Conservation (phyloP, 2,113 vertebrate species). For the Antechinus flavipes region DNA sequence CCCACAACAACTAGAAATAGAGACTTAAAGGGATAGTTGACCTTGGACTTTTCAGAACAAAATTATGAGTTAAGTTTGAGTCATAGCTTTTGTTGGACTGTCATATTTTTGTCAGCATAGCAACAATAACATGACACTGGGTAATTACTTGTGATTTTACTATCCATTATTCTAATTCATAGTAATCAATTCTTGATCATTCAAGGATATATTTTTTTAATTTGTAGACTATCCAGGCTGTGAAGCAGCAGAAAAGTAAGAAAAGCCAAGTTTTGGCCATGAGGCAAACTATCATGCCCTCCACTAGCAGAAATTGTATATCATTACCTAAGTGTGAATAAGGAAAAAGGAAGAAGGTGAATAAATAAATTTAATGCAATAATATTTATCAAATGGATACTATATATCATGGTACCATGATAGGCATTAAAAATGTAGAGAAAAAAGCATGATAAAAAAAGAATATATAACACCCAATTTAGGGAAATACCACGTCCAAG, state of each 20-base stretch:
- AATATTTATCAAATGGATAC: neutral
- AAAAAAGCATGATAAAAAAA: neutral
- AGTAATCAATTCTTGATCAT: conserved; percentile 55
- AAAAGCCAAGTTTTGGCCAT: neutral
- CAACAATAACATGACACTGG: conserved; percentile 29
- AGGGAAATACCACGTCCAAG: neutral
- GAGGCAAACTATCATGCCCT: neutral
- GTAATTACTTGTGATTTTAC: conserved; percentile 56
- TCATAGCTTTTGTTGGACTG: conserved; percentile 67
- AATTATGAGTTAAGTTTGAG: conserved; percentile 40
- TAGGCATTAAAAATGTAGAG: neutral
- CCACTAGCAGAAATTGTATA: conserved; percentile 30
- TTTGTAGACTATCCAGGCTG: neutral
- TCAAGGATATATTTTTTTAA: neutral
- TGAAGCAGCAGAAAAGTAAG: neutral
- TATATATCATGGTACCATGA: neutral
- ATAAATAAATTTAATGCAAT: neutral
- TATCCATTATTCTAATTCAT: conserved; percentile 67
- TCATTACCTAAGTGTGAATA: neutral
- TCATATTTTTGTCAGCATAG: conserved; percentile 66
- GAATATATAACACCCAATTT: neutral
- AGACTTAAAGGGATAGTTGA: conserved; percentile 51
- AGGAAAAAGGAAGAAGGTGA: neutral
- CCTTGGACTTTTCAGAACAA: conserved; percentile 59
- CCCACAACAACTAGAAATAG: neutral